phyloP scores from a whole-genome alignment of 2,797 vertebrate species.

The Oreochromis mossambicus region DNA sequence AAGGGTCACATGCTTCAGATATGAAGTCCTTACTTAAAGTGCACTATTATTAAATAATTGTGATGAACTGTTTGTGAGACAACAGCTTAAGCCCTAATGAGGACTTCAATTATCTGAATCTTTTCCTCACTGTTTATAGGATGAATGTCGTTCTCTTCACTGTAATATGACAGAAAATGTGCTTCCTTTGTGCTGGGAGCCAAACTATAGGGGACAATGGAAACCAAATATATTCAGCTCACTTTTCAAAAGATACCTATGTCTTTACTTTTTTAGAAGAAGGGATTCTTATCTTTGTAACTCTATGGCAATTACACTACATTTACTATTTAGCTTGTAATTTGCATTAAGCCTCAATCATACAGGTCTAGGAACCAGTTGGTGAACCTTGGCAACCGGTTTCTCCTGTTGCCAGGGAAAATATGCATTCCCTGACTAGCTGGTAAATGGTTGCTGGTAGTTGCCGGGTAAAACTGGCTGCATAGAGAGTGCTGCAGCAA shows the following conservation, averaged over 20 bases:
- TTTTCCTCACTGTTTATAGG: not conserved
- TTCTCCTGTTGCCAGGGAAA: not conserved
- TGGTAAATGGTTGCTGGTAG: not conserved
- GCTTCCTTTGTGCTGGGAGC: not conserved
- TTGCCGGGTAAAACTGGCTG: not conserved
- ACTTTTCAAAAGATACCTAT: not conserved
- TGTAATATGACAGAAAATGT: not conserved
- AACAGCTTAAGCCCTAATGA: not conserved
- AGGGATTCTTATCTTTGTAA: not conserved
- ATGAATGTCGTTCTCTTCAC: not conserved
- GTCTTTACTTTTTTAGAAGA: not conserved
- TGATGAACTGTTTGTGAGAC: rapidly evolving
- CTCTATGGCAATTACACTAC: not conserved
- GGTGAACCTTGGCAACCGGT: rapidly evolving
- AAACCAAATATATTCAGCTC: rapidly evolving
- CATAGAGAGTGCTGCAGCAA: not conserved
- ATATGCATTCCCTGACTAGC: not conserved
- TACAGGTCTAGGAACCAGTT: not conserved
- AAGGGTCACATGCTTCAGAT: not conserved
- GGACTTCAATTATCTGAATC: not conserved
- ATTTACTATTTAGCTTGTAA: not conserved
- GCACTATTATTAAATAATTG: not conserved
- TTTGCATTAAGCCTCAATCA: not conserved
- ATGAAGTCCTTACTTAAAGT: not conserved
- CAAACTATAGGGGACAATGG: not conserved